A percentile compares a stretch with the other conserved stretches of the same genome.
These are phyloP conservation scores for Portevinia maculata DNA, from an alignment of 2,888 invertebrate species.

Conservation along the genomic window DNA sequence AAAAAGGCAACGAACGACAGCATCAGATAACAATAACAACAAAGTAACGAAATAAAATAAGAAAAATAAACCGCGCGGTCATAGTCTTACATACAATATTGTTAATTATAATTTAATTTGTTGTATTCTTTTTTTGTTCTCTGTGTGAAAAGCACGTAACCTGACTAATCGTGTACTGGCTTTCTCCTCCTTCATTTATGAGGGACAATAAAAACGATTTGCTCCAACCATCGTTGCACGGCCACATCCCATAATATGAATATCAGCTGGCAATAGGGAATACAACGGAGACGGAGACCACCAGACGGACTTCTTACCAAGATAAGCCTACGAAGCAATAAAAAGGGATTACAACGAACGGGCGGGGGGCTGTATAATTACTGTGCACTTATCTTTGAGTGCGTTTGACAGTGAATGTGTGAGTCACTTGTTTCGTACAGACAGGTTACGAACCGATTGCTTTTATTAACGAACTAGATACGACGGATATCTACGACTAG, in stretches of 20 bases:
- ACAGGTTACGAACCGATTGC: constrained; percentile 55
- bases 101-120: constrained; percentile 65
- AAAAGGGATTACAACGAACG: constrained; percentile 16
- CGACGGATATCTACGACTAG: constrained; percentile 39
- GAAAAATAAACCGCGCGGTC: constrained; percentile 17
- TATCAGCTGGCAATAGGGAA: constrained; percentile 52
- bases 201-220: constrained; percentile 63
- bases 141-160: constrained; percentile 61
- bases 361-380: constrained; percentile 48
- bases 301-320: no score
- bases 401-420: constrained; percentile 35
- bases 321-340: constrained; percentile 52
- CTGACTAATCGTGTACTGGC: constrained; percentile 51
- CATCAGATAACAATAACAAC: constrained; percentile 44
- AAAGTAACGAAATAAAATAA: constrained; percentile 28
- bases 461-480: constrained; percentile 51
- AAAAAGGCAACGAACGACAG: constrained; percentile 55
- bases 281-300: constrained; percentile 10
- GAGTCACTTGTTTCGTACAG: constrained; percentile 54
- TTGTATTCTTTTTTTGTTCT: constrained; percentile 31
- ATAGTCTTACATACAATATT: constrained; percentile 38
- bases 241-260: constrained; percentile 56
- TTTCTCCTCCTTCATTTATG: constrained; percentile 53
- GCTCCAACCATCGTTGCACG: constrained; percentile 43
- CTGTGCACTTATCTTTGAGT: constrained; percentile 44